These are phyloP conservation scores for Drosophila prosaltans DNA, from an alignment of 1,140 invertebrate genomes.

Conservation along the genomic window DNA sequence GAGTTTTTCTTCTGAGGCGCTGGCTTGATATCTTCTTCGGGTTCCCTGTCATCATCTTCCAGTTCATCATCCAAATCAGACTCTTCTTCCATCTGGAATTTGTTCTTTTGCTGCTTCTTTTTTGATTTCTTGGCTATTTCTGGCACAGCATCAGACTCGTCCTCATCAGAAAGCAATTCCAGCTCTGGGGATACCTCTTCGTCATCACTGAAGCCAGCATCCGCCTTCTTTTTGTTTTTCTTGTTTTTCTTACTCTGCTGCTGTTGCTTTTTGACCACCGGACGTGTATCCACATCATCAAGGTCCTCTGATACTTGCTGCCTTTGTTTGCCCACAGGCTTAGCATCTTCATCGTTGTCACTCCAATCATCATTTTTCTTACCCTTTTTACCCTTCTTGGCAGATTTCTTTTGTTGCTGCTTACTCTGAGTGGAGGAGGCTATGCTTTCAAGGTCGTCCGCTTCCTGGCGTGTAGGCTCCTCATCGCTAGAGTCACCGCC, in stretches of 20 bases:
- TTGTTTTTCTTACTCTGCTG: slow-evolving; percentile 78
- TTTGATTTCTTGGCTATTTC: slow-evolving; percentile 55
- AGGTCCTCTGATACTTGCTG: slow-evolving; percentile 43
- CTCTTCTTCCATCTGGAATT: slow-evolving; percentile 57
- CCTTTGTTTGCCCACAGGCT: slow-evolving; percentile 69
- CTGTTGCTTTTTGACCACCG: slow-evolving; percentile 53
- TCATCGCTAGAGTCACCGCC: slow-evolving; percentile 73
- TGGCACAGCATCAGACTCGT: slow-evolving; percentile 20
- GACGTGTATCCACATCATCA: slow-evolving; percentile 20
- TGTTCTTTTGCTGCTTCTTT: slow-evolving; percentile 63
- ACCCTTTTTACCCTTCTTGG: slow-evolving; percentile 75
- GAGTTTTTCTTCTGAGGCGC: slow-evolving; percentile 26
- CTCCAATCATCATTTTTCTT: slow-evolving; percentile 76
- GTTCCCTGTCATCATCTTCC: slow-evolving; percentile 26
- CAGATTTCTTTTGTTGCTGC: slow-evolving; percentile 77
- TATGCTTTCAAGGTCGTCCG: slow-evolving; percentile 84
- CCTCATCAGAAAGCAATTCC: slow-evolving; percentile 27
- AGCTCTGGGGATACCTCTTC: slow-evolving; percentile 33
- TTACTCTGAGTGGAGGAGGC: slow-evolving; percentile 85
- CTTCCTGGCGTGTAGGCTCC: slow-evolving; percentile 58
- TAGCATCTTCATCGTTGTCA: slow-evolving; percentile 76
- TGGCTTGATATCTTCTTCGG: slow-evolving; percentile 26
- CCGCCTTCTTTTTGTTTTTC: slow-evolving; percentile 71
- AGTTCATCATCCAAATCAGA: slow-evolving; percentile 21
- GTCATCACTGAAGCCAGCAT: slow-evolving; percentile 61